phyloP scores from a whole-genome alignment of 2,888 invertebrate species.

The Anoplius nigerrimus region DNA sequence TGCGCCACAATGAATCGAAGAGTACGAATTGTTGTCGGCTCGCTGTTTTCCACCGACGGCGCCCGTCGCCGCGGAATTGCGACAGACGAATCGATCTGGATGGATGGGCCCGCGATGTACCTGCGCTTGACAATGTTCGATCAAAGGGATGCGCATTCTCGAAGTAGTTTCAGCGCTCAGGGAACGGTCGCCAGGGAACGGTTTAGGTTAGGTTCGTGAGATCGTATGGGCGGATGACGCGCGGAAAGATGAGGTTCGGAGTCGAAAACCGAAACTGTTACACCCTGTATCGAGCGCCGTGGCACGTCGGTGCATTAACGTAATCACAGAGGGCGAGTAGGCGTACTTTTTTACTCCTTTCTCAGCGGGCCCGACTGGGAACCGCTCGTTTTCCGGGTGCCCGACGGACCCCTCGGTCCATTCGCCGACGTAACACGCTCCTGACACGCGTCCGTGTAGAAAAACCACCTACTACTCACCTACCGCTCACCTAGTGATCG shows the following conservation, averaged over 20 bases:
- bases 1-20: conserved; percentile 19
- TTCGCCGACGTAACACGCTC: conserved; percentile 45
- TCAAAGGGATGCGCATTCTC: too few relatives aligned
- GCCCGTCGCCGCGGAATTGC: too few relatives aligned
- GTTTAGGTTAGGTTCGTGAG: too few relatives aligned
- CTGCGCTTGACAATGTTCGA: too few relatives aligned
- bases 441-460: conserved; percentile 55
- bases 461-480: not conserved
- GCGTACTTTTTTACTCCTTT: conserved; percentile 21
- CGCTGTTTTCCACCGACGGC: not conserved
- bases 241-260: too few relatives aligned
- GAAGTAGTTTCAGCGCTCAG: too few relatives aligned
- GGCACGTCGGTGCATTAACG: conserved; percentile 51
- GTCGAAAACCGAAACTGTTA: too few relatives aligned
- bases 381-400: conserved; percentile 49
- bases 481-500: not conserved
- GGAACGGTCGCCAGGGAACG: too few relatives aligned
- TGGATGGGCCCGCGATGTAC: too few relatives aligned
- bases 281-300: conserved; percentile 23
- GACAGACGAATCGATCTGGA: too few relatives aligned
- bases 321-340: conserved; percentile 49
- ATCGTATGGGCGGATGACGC: too few relatives aligned
- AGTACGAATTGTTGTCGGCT: not conserved
- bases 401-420: conserved; percentile 18
- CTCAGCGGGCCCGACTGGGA: conserved; percentile 8